Evolutionary conservation across 2,888 invertebrate genomes (phyloP), one percentile per base, ranked within the genome.

Genomic region (Melanotus villosus): DNA sequence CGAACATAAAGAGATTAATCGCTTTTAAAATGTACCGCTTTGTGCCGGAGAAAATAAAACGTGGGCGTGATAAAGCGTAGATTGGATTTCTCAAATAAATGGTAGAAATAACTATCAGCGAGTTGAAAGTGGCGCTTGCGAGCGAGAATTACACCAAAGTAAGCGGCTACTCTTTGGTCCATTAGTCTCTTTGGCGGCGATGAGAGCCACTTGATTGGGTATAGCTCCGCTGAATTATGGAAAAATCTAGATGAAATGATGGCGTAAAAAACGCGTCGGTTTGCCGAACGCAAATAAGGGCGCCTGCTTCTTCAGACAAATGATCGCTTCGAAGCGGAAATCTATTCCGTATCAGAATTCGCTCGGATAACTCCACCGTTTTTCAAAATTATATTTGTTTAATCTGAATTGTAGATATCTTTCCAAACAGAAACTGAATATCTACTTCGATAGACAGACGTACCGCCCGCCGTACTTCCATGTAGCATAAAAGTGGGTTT

Each of bases 301-400:
- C 77, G 74, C 79, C 80, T 76, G 74, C 73, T 67, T 64, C 74
- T 72, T 71, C 76, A 71, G 76, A 79, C 79, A 80, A 80, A 80
- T 75, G 77, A 77, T 77, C 77, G 75, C 70, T 76, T 65, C 71
- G 68, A 47, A 70, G 68, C 72, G 73, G 74, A 78, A 79, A 79
- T 80, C 80, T 75, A 79, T 79, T 80, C 79, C 77, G 77, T 77
- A 76, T 77, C 75, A 75, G 77, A 72, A 76, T 79, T 74, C 81
- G 81, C 80, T 80, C 71, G 67, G 70, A 70, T 78, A 75, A 75
- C 73, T 79, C 74, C 78, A 75, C 72, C 82, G 78, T 81, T 82
- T 81, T 80, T 80, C 78, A 78, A 82, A 83, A 83, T 83, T 82
- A 81, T 83, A 81, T 83, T 83, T 83, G 83, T 83, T 82, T 82